Conservation (phyloP, 2,797 vertebrate species). For the Crax fasciolata region DNA sequence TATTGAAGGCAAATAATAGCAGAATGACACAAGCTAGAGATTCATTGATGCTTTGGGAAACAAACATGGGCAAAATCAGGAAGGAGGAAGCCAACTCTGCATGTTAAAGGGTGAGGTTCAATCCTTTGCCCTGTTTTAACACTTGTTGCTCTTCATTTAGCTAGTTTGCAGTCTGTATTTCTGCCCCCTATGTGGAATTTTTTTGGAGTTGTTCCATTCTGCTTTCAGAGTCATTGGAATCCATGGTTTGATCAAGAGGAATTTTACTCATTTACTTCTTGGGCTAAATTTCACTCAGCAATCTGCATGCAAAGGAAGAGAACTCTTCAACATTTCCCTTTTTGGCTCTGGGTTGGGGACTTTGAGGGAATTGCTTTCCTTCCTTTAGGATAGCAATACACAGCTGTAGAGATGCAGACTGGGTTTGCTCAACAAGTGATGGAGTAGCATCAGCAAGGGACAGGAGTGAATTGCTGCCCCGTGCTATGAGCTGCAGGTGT, state of each 20-base stretch:
- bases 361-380: not conserved
- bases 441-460: not conserved
- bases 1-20: not conserved
- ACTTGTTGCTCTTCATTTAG: not conserved
- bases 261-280: not conserved
- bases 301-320: not conserved
- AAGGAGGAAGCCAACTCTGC: not conserved
- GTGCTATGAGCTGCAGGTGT: not conserved
- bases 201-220: not conserved
- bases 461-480: accelerated
- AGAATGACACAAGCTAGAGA: not conserved
- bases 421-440: accelerated
- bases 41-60: not conserved
- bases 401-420: not conserved
- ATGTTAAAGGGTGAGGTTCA: not conserved
- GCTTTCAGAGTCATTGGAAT: not conserved
- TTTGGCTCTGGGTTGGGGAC: not conserved
- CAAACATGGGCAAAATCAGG: not conserved
- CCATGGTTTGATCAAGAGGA: not conserved
- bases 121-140: not conserved
- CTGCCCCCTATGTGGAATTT: not conserved
- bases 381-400: accelerated
- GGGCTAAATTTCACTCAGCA: not conserved
- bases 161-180: not conserved
- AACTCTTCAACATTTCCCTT: not conserved